Evolutionary conservation across 2,888 invertebrate species (phyloP), one percentile per base, ranked within the genome.

Genomic region (Acrobeloides nanus): DNA sequence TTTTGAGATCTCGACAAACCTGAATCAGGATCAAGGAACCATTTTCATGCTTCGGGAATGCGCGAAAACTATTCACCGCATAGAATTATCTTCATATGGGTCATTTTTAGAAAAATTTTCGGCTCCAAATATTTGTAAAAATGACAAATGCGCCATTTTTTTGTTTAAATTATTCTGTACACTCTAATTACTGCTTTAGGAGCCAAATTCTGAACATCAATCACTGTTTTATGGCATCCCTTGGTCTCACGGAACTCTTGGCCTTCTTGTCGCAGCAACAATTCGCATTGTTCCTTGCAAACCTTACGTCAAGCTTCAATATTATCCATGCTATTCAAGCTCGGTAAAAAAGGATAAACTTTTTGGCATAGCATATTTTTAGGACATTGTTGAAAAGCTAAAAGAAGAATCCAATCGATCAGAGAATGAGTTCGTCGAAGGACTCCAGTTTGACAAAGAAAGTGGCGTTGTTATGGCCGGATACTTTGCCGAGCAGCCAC

Each of bases 181-280:
- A n/a, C n/a, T n/a, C n/a, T n/a, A n/a, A n/a, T n/a, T n/a, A n/a
- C n/a, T n/a, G n/a, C 47, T 46, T 23, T 49, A 21, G 34, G 46
- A 59, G 21, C 50, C 49, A 17, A 75, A 83, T 82, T 80, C 82
- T 15, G 81, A 83, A 51, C 83, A 85, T 64, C 74, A 82, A 3
- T 84, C 86, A 54, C 74, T 87, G 34, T 87, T 82, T 75, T 84
- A 84, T 73, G 80, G 84, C 1, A 45, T 86, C 3, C 86, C 87
- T 0, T 87, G 86, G 86, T 86, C 86, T 0, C 84, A 87, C 71
- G 87, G 87, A 4, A 86, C 86, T 0, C 76, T 87, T 4, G 86
- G 87, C 15, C 85, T 87, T 72, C 77, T 87, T 20, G 84, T 85
- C 0, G 68, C 76, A 1, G 85, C 82, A 0, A 82, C 84, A 65